Percentiles rank a stretch among this genome's conserved stretches.
These are phyloP conservation scores for Aphidoletes aphidimyza DNA, from an alignment of 2,888 invertebrate species.

Conservation along the genomic window DNA sequence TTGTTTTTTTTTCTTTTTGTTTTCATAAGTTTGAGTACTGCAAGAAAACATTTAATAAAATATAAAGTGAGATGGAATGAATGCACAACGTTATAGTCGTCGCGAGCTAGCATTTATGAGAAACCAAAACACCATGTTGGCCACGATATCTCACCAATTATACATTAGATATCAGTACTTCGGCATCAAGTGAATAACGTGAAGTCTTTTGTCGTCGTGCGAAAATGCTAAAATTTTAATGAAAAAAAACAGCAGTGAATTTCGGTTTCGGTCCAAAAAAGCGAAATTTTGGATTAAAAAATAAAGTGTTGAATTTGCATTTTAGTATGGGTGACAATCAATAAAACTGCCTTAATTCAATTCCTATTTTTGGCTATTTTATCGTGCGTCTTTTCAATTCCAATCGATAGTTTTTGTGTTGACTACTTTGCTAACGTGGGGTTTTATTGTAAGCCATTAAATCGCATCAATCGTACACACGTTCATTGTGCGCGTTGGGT, in stretches of 20 bases:
- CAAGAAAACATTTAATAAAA: constrained; percentile 7
- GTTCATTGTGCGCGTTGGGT: background rate
- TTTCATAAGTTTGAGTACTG: constrained; percentile 5
- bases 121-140: background rate
- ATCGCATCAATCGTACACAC: too few relatives aligned
- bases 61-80: background rate
- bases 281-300: background rate
- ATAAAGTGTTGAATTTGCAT: constrained; percentile 41
- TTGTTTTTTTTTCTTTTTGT: background rate
- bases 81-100: background rate
- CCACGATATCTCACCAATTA: background rate
- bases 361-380: constrained; percentile 7
- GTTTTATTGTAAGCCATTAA: too few relatives aligned
- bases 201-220: background rate
- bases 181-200: background rate
- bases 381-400: constrained; percentile 8
- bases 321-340: background rate
- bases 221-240: background rate
- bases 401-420: background rate
- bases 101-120: background rate
- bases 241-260: background rate
- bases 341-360: constrained; percentile 3
- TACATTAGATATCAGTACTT: background rate
- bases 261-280: background rate
- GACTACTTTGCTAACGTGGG: background rate